Evolutionary conservation across 2,113 vertebrate genomes (phyloP).

Genomic region (Takifugu flavidus): DNA sequence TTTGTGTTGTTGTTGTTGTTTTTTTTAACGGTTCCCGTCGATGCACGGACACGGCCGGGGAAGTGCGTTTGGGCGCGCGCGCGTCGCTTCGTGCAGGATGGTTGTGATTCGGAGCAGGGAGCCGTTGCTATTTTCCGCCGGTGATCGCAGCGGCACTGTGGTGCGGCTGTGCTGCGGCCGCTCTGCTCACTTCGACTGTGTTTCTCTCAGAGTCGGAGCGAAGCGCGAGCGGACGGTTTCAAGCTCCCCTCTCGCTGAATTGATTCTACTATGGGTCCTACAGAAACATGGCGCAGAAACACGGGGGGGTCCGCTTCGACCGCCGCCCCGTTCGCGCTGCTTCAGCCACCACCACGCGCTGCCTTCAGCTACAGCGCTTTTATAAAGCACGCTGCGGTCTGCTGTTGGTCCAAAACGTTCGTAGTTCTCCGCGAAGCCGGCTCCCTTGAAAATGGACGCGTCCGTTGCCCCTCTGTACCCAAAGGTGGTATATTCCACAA

Average conservation of each 20-base stretch:
- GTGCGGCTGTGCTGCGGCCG: slow-evolving; percentile 63
- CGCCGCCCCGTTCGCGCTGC: rapidly evolving
- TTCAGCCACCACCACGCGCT: rapidly evolving
- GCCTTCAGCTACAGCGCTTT: rapidly evolving
- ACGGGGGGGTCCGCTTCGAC: slow-evolving; percentile 42
- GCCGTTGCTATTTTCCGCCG: slow-evolving; percentile 35
- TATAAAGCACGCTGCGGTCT: rapidly evolving
- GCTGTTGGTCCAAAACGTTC: rapidly evolving
- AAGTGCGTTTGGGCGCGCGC: neutral
- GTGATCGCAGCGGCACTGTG: slow-evolving; percentile 47
- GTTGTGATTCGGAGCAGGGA: slow-evolving; percentile 6
- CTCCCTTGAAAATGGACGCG: slow-evolving; percentile 21
- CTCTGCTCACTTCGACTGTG: slow-evolving; percentile 66
- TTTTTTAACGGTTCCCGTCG: too few relatives aligned
- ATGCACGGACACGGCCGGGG: too few relatives aligned
- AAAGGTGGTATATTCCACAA: slow-evolving; percentile 80
- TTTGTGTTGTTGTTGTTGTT: too few relatives aligned
- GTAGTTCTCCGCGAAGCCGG: rapidly evolving
- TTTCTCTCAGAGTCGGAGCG: slow-evolving; percentile 77
- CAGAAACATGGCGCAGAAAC: slow-evolving; percentile 58
- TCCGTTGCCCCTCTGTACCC: slow-evolving; percentile 53
- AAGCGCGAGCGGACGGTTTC: slow-evolving; percentile 79
- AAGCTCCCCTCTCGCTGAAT: slow-evolving; percentile 85
- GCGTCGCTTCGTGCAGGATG: neutral
- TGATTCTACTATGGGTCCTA: slow-evolving; percentile 84